phyloP scores from a whole-genome alignment of 2,888 invertebrate species.

The Limnephilus marmoratus region DNA sequence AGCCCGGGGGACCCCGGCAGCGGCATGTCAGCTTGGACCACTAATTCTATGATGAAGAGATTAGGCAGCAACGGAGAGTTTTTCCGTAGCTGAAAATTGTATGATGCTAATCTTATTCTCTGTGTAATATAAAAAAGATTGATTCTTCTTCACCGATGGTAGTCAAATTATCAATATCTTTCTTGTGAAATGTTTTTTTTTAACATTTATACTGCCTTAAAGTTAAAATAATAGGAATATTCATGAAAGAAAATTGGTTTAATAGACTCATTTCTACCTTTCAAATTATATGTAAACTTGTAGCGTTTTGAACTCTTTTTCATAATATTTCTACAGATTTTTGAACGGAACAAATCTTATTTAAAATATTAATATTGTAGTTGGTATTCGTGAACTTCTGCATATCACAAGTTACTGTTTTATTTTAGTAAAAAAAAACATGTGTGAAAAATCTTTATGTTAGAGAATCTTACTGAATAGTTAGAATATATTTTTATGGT shows the following conservation, averaged over 20 bases:
- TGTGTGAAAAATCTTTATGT: not conserved
- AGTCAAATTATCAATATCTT: not conserved
- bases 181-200: not conserved
- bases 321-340: not conserved
- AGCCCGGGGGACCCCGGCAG: constrained; percentile 44
- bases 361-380: not conserved
- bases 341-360: not conserved
- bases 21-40: constrained; percentile 38
- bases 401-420: not conserved
- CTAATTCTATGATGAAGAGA: constrained; percentile 56
- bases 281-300: not conserved
- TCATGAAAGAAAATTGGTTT: not conserved
- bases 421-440: not conserved
- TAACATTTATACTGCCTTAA: not conserved
- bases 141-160: not conserved
- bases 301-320: not conserved
- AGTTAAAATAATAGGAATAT: not conserved
- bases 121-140: not conserved
- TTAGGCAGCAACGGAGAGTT: constrained; percentile 61
- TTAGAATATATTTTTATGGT: not conserved
- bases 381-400: not conserved
- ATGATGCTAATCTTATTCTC: not conserved
- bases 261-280: not conserved
- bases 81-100: constrained; percentile 65
- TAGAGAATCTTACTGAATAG: not conserved